A percentile compares a stretch with the other conserved stretches of the same genome.
These are phyloP conservation scores for Cottoperca gobio DNA, from an alignment of 2,797 vertebrate species.

Conservation along the genomic window DNA sequence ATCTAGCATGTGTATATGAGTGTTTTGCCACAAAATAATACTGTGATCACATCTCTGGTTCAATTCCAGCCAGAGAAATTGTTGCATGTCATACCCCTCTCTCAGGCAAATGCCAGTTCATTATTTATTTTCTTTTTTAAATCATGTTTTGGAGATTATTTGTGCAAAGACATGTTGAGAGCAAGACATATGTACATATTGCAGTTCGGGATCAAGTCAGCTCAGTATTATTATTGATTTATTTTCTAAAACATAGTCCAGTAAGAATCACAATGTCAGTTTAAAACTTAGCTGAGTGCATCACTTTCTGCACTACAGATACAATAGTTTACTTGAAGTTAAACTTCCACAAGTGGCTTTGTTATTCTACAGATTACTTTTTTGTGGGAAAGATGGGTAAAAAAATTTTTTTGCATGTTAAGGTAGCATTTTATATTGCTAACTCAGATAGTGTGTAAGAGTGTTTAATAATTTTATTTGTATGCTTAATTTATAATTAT, in stretches of 20 bases:
- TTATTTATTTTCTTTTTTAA: no score
- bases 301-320: neutral
- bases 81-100: neutral
- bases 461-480: neutral
- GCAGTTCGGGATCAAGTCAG: constrained; percentile 1
- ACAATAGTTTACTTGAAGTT: neutral
- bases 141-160: neutral
- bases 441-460: neutral
- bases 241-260: constrained; percentile 16
- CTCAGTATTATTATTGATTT: constrained; percentile 16
- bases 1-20: neutral
- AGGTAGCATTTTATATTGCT: neutral
- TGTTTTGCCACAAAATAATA: neutral
- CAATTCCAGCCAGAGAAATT: neutral
- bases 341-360: neutral
- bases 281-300: neutral
- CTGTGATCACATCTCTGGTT: neutral
- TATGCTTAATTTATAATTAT: neutral
- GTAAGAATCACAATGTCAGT: constrained; percentile 13
- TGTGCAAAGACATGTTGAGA: constrained; percentile 13
- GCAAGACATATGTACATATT: neutral
- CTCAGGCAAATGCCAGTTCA: neutral
- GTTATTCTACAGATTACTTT: neutral
- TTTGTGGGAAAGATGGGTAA: neutral
- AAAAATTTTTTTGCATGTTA: neutral